Conservation (phyloP, 1,140 invertebrate species). For the Rhizoglyphus robini region DNA sequence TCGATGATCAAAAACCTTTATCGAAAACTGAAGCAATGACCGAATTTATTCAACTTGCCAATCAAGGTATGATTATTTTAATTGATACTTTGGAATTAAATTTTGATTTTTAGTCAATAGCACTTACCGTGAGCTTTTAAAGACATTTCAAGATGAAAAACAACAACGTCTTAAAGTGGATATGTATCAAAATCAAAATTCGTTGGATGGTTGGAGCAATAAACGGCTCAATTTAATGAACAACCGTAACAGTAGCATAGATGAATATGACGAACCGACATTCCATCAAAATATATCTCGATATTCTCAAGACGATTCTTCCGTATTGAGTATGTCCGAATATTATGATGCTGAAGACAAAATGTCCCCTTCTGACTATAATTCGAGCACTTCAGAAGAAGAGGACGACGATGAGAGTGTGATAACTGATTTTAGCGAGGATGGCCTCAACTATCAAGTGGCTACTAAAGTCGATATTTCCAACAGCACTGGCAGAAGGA, state of each 20-base stretch:
- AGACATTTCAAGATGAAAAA: neutral
- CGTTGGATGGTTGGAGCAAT: neutral
- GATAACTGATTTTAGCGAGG: conserved; percentile 13
- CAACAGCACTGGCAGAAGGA: conserved; percentile 47
- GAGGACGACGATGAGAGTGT: conserved; percentile 26
- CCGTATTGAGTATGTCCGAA: conserved; percentile 62
- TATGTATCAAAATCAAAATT: neutral
- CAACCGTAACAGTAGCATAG: neutral
- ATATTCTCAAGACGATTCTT: conserved; percentile 43
- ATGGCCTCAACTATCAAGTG: neutral
- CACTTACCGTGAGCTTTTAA: neutral
- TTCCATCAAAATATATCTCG: conserved; percentile 4
- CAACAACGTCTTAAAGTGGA: neutral
- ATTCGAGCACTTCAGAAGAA: conserved; percentile 34
- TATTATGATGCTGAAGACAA: conserved; percentile 68
- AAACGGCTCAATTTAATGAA: neutral
- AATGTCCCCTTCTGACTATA: conserved; percentile 26
- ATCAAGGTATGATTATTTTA: conserved; percentile 37
- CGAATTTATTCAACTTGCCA: conserved; percentile 43
- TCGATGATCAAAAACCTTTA: neutral
- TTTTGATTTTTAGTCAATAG: neutral
- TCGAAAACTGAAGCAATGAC: conserved; percentile 33
- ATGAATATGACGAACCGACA: conserved; percentile 2
- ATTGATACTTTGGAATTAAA: neutral
- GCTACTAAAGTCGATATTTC: neutral